Percentiles rank a stretch among this genome's conserved stretches.
These are phyloP conservation scores for Xylocampa areola DNA, from an alignment of 2,888 invertebrate species.

Conservation along the genomic window DNA sequence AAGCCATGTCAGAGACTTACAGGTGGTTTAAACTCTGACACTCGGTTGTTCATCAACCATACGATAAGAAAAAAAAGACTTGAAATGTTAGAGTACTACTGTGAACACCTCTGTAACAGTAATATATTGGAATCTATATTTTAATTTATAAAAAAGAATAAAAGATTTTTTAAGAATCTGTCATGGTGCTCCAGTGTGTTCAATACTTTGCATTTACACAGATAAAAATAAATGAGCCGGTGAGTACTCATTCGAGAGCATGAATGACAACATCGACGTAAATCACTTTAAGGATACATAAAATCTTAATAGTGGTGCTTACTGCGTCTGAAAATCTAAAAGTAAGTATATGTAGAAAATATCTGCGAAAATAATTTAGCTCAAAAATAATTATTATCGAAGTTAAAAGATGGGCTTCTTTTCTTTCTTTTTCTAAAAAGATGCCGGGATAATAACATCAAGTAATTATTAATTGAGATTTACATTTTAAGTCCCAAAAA, in stretches of 20 bases:
- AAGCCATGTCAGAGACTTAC: too few relatives aligned
- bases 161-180: background rate
- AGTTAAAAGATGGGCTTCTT: too few relatives aligned
- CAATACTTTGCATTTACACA: conserved; percentile 4
- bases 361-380: background rate
- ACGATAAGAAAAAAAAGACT: too few relatives aligned
- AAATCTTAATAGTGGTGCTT: conserved; percentile 11
- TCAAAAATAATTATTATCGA: background rate
- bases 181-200: background rate
- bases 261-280: conserved; percentile 26
- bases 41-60: too few relatives aligned
- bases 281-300: conserved; percentile 31
- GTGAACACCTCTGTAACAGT: too few relatives aligned
- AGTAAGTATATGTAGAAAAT: conserved; percentile 8
- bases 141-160: too few relatives aligned
- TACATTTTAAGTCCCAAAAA: background rate
- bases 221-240: conserved; percentile 17
- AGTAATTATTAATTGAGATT: too few relatives aligned
- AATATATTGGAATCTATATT: too few relatives aligned
- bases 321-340: background rate
- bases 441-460: too few relatives aligned
- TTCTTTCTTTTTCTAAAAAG: too few relatives aligned
- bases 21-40: too few relatives aligned
- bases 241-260: conserved; percentile 16
- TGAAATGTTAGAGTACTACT: too few relatives aligned